phyloP scores from a whole-genome alignment of 2,888 invertebrate genomes.

The Sarcophaga subvicina region DNA sequence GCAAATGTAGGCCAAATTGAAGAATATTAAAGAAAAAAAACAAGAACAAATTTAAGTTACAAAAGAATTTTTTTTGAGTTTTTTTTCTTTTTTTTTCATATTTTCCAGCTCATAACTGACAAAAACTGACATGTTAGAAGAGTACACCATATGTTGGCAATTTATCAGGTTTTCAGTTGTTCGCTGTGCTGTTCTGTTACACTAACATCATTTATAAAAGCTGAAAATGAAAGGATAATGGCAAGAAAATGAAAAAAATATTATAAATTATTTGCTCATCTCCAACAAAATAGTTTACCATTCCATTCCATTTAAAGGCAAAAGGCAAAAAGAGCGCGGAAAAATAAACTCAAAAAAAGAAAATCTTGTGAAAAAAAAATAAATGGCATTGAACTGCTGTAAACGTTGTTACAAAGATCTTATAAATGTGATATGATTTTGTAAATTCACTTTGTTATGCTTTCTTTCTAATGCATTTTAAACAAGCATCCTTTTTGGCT shows the following conservation, averaged over 20 bases:
- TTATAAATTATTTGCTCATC: conserved; percentile 45
- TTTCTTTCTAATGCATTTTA: not conserved
- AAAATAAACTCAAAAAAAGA: conserved; percentile 15
- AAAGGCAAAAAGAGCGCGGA: conserved; percentile 33
- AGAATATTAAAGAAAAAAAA: not conserved
- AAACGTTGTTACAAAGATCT: not conserved
- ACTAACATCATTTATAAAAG: not conserved
- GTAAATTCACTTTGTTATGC: not conserved
- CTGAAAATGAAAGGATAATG: not conserved
- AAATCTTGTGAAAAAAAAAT: not conserved
- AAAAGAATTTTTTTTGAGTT: conserved; percentile 33
- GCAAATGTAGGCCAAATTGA: not conserved
- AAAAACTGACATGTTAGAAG: conserved; percentile 53
- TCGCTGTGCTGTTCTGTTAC: not conserved
- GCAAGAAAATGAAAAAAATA: conserved; percentile 6
- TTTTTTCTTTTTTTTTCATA: not conserved
- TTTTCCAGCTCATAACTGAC: conserved; percentile 4
- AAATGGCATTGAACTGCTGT: conserved; percentile 52
- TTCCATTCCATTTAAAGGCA: not conserved
- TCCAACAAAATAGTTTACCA: not conserved
- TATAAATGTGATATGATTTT: not conserved
- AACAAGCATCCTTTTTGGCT: not conserved
- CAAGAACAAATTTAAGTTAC: not conserved
- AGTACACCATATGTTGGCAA: conserved; percentile 66
- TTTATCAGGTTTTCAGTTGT: conserved; percentile 59